phyloP scores from a whole-genome alignment of 2,113 vertebrate species.

The Ictidomys tridecemlineatus region DNA sequence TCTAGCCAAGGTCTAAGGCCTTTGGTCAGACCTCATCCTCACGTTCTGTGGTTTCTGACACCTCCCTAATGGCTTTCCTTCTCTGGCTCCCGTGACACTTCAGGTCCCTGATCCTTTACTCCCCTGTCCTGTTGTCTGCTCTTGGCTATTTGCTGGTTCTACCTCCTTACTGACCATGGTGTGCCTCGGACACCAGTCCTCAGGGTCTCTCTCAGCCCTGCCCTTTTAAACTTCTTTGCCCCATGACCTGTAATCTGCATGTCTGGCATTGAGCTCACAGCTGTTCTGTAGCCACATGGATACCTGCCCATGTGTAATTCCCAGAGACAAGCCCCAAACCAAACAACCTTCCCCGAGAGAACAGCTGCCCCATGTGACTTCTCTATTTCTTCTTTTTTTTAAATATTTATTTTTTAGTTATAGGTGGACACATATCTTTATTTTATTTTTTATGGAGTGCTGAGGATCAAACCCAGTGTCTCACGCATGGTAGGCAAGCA shows the following conservation, averaged over 20 bases:
- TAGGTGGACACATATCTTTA: too few relatives aligned
- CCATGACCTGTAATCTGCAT: not conserved
- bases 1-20: not conserved
- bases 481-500: too few relatives aligned
- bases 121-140: not conserved
- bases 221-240: not conserved
- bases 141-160: not conserved
- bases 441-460: too few relatives aligned
- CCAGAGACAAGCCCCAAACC: not conserved
- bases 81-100: not conserved
- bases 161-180: not conserved
- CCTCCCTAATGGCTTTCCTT: not conserved
- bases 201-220: not conserved
- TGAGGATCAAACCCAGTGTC: too few relatives aligned
- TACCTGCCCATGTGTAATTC: not conserved
- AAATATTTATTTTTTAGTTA: too few relatives aligned
- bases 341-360: not conserved
- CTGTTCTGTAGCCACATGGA: not conserved
- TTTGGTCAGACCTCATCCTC: not conserved
- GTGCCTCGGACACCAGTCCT: not conserved
- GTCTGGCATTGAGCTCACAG: not conserved
- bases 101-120: not conserved
- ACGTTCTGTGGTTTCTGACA: not conserved
- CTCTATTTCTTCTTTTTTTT: not conserved
- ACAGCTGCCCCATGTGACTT: not conserved